These are phyloP conservation scores for Rhodophaea formosa DNA, from an alignment of 2,888 invertebrate species.

Conservation along the genomic window DNA sequence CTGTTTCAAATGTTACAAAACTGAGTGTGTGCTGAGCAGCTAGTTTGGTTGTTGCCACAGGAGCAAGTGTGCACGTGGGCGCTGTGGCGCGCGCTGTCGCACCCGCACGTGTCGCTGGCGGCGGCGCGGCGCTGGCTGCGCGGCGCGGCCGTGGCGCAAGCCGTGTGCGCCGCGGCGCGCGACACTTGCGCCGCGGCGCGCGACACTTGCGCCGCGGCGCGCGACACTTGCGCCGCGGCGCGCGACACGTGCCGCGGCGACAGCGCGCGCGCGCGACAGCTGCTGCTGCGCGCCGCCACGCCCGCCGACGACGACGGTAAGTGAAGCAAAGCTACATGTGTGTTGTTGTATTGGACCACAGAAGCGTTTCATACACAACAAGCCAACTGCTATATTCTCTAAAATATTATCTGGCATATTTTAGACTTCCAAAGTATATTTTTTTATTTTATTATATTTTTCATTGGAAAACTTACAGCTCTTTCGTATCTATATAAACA, in stretches of 20 bases:
- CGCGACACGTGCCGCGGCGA: slow-evolving; percentile 30
- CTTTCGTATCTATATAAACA: too few species aligned
- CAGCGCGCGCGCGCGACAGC: slow-evolving; percentile 25
- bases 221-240: slow-evolving; percentile 33
- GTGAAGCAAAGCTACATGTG: background rate
- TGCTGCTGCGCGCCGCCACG: slow-evolving; percentile 37
- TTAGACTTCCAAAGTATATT: too few species aligned
- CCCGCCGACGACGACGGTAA: slow-evolving; percentile 33
- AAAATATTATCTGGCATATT: too few species aligned
- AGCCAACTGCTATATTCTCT: too few species aligned
- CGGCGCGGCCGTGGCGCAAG: slow-evolving; percentile 31
- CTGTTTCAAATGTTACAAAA: too few species aligned
- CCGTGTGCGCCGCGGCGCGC: slow-evolving; percentile 24
- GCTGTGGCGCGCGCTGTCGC: slow-evolving; percentile 59
- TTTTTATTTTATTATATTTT: too few species aligned
- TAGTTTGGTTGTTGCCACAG: background rate
- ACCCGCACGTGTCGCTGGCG: slow-evolving; percentile 59
- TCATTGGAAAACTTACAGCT: too few species aligned
- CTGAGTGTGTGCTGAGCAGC: too few species aligned
- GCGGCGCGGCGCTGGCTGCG: slow-evolving; percentile 71
- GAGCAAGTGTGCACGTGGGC: slow-evolving; percentile 57
- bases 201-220: too few species aligned
- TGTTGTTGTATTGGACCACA: too few species aligned
- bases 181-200: slow-evolving; percentile 17
- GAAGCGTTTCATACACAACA: too few species aligned